Conservation (phyloP, 2,888 invertebrate species). For the Linnaemya tessellans region DNA sequence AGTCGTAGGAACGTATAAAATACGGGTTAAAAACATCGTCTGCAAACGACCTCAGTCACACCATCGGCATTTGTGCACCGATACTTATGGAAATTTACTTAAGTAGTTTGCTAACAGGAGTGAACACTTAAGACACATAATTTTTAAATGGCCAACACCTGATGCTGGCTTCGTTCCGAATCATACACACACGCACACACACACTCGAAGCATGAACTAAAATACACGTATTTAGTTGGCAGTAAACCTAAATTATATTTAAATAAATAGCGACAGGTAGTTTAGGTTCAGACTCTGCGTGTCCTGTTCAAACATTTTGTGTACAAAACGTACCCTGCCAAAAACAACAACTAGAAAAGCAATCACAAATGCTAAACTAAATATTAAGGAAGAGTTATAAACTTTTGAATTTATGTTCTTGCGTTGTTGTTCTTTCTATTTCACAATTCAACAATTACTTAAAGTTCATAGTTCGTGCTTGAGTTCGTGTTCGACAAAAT, state of each 20-base stretch:
- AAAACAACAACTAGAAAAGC: neutral
- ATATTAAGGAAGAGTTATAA: conserved; percentile 7
- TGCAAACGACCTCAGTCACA: too few relatives aligned
- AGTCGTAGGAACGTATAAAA: too few relatives aligned
- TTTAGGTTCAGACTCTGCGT: conserved; percentile 45
- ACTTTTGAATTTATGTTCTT: conserved; percentile 13
- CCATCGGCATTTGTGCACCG: too few relatives aligned
- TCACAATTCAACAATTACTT: conserved; percentile 66
- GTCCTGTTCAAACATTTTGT: conserved; percentile 33
- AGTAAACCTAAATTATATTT: conserved; percentile 7
- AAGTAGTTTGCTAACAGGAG: neutral
- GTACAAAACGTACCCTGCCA: neutral
- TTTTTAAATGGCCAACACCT: neutral
- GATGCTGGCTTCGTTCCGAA: neutral
- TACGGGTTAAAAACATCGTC: too few relatives aligned
- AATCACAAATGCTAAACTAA: neutral
- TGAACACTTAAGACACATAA: neutral
- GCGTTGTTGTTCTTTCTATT: conserved; percentile 10
- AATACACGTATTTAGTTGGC: neutral
- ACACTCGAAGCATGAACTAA: neutral
- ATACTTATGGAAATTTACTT: too few relatives aligned
- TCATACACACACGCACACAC: neutral
- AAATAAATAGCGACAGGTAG: conserved; percentile 57
- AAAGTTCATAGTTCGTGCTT: conserved; percentile 72
- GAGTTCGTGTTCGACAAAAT: conserved; percentile 70